Evolutionary conservation across 92 coral and sea anemone genomes (phyloP), one percentile per base, ranked within the genome.

Genomic region (Meandrina meandrites): DNA sequence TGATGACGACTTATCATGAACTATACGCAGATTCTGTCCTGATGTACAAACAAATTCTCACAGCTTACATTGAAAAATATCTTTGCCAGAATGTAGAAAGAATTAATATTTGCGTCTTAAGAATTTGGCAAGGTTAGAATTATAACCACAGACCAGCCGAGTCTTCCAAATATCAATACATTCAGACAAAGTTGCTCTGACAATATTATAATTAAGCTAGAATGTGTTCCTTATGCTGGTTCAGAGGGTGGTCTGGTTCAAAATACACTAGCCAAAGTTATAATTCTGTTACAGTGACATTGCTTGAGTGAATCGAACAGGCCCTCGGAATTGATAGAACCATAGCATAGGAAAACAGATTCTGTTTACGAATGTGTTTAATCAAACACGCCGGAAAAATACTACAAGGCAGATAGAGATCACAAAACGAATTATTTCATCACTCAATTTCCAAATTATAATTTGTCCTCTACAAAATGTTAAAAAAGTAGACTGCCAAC

Each of bases 271-370:
- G 6, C 2, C 67, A 69, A 50, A 42, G 40, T 27, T n/a, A 45
- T 67, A 21, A 16, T 64, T 15, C 40, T n/a, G 22, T 57, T 21
- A 9, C 15, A 22, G 31, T 22, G n/a, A 48, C 45, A 81, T 17
- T 17, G 16, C 47, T 27, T 37, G 58, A 28, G 35, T 13, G 78
- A 70, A 82, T 66, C 34, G 5, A 19, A n/a, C 17, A 11, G 48
- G 40, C 70, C 47, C 86, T 82, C 5, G 22, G 56, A 48, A 22
- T 21, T 32, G 22, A 32, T 69, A 18, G 16, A 51, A 47, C 13
- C 24, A 48, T 8, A 69, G 50, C 18, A 70, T 18, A 11, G 32
- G 67, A 82, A 21, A 50, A 82, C 86, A 82, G 86, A 69, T 19
- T 47, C 50, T 31, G 40, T 70, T 69, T 50, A 51, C 14, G 51